Conservation (phyloP, 1,140 invertebrate species). For the Calliopsis andreniformis region DNA sequence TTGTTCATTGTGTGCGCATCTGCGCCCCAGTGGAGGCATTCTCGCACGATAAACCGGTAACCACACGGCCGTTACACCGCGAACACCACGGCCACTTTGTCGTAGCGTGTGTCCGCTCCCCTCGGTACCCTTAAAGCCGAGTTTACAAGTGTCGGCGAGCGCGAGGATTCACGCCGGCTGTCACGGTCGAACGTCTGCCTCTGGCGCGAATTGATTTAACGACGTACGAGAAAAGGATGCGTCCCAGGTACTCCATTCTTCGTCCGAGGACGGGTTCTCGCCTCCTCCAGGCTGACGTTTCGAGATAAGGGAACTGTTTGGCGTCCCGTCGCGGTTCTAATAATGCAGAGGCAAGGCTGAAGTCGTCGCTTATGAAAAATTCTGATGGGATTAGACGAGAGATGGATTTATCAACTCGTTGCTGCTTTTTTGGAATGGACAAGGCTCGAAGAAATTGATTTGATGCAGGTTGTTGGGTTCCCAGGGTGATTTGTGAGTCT, state of each 20-base stretch:
- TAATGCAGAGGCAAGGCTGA: background rate
- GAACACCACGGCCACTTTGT: constrained; percentile 65
- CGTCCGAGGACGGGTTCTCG: too few relatives aligned
- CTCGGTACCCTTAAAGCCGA: constrained; percentile 58
- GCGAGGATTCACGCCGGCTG: constrained; percentile 57
- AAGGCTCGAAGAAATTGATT: background rate
- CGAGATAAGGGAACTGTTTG: too few relatives aligned
- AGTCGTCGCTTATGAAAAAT: background rate
- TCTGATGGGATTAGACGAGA: background rate
- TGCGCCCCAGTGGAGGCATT: constrained; percentile 53
- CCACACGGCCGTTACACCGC: constrained; percentile 63
- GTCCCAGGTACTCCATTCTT: background rate
- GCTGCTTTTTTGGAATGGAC: background rate
- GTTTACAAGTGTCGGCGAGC: constrained; percentile 64
- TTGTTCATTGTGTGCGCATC: constrained; percentile 29
- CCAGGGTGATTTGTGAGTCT: background rate
- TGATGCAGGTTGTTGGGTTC: background rate
- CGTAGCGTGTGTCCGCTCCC: constrained; percentile 49
- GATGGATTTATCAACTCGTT: background rate
- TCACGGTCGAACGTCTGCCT: constrained; percentile 48
- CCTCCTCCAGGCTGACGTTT: background rate
- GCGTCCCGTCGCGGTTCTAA: background rate
- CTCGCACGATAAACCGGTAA: constrained; percentile 67
- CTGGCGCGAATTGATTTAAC: constrained; percentile 57
- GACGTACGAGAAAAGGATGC: constrained; percentile 12